These are phyloP conservation scores for Acropternis orthonyx DNA, from an alignment of 2,797 vertebrate species.

Conservation along the genomic window DNA sequence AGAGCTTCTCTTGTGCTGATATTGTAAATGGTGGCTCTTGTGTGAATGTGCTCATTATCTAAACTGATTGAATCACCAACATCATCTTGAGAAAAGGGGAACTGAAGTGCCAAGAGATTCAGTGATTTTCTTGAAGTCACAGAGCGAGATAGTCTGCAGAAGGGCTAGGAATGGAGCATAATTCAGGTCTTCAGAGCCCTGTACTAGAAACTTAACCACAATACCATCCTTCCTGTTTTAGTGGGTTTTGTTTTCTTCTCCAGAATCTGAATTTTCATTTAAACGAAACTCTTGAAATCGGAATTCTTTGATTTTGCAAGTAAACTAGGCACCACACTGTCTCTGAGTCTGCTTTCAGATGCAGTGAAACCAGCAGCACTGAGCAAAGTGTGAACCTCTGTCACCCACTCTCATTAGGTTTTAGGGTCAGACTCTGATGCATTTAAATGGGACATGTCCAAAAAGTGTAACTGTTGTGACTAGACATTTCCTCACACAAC, in stretches of 20 bases:
- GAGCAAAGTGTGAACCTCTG: background rate
- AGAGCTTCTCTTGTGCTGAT: background rate
- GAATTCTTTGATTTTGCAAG: slow-evolving; percentile 65
- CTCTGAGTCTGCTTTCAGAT: slow-evolving; percentile 58
- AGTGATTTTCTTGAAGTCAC: slow-evolving; percentile 21
- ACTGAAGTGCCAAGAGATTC: background rate
- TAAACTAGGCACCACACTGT: slow-evolving; percentile 42
- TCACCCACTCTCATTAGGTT: background rate
- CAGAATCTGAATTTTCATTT: slow-evolving; percentile 68
- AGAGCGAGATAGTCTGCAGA: background rate
- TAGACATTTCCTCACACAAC: background rate
- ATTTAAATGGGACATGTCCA: background rate
- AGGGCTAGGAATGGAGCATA: slow-evolving; percentile 1
- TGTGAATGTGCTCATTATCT: background rate
- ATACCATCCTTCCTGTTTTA: slow-evolving; percentile 66
- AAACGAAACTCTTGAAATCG: slow-evolving; percentile 59
- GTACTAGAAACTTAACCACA: slow-evolving; percentile 63
- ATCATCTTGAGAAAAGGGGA: background rate
- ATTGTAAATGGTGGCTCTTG: background rate
- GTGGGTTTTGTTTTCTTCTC: slow-evolving; percentile 70
- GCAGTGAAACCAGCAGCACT: slow-evolving; percentile 36
- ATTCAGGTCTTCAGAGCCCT: slow-evolving; percentile 44
- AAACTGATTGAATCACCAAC: background rate
- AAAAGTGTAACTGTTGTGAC: background rate
- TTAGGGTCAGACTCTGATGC: slow-evolving; percentile 29